phyloP scores from a whole-genome alignment of 2,888 invertebrate species.

The Coecobrya sp. region DNA sequence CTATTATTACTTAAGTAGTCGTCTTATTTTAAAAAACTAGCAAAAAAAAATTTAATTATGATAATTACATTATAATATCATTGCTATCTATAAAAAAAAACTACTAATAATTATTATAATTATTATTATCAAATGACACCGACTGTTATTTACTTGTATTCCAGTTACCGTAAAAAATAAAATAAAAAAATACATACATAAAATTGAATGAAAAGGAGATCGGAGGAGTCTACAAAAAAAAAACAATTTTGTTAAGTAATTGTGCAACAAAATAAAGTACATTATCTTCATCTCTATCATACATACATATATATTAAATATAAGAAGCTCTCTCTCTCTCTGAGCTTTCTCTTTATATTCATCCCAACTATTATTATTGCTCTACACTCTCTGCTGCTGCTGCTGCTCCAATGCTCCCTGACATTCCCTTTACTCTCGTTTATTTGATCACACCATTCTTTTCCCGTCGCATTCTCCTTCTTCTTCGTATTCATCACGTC shows the following conservation, averaged over 20 bases:
- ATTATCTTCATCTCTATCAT: no score
- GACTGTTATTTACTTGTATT: conserved; percentile 80
- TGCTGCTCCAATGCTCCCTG: no score
- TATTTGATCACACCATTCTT: neutral
- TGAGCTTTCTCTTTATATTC: no score
- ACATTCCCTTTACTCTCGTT: no score
- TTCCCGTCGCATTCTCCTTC: neutral
- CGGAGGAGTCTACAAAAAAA: no score
- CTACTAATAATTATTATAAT: conserved; percentile 39
- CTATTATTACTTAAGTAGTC: no score
- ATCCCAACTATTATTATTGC: no score
- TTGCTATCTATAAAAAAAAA: neutral
- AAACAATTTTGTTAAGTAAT: neutral
- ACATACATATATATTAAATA: no score
- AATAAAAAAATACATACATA: conserved; percentile 9
- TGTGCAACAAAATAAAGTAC: neutral
- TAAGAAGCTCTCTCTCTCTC: no score
- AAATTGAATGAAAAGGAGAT: conserved; percentile 11
- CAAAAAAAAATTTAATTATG: neutral
- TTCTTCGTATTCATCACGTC: neutral
- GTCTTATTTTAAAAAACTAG: no score
- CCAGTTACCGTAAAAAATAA: conserved; percentile 77
- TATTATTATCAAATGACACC: conserved; percentile 68
- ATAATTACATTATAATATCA: conserved; percentile 28
- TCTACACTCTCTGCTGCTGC: no score